Conservation (phyloP, 2,113 vertebrate genomes). For the Dunckerocampus dactyliophorus region DNA sequence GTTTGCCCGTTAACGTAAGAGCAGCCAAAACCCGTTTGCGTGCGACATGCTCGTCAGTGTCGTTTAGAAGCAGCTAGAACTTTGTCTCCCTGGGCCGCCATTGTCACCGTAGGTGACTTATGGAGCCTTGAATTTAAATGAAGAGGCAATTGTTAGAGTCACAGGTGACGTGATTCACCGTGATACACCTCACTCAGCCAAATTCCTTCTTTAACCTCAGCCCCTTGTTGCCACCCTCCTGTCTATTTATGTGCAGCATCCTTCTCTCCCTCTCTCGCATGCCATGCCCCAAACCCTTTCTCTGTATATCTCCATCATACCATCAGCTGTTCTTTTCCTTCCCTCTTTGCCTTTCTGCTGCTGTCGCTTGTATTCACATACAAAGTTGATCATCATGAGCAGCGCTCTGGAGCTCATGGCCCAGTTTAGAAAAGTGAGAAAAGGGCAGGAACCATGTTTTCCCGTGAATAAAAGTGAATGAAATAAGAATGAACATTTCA, state of each 20-base stretch:
- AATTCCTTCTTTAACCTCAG: constrained; percentile 28
- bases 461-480: constrained; percentile 51
- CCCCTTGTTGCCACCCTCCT: constrained; percentile 7
- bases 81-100: constrained; percentile 33
- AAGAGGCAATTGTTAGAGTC: constrained; percentile 32
- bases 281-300: too few relatives aligned
- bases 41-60: constrained; percentile 57
- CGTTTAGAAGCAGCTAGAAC: constrained; percentile 51
- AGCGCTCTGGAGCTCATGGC: constrained; percentile 59
- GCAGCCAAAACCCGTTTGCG: constrained; percentile 13
- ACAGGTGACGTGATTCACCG: constrained; percentile 28
- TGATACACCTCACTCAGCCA: constrained; percentile 31
- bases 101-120: constrained; percentile 48
- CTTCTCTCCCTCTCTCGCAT: constrained; percentile 23
- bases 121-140: constrained; percentile 40
- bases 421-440: constrained; percentile 51
- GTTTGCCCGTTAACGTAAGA: neutral
- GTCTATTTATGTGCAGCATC: constrained; percentile 12
- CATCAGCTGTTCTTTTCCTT: too few relatives aligned
- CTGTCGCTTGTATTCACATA: constrained; percentile 32
- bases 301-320: constrained; percentile 8
- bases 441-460: constrained; percentile 44
- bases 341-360: constrained; percentile 22
- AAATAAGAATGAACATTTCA: constrained; percentile 27
- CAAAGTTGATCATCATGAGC: constrained; percentile 66